These are phyloP conservation scores for Drosophila picticornis DNA, from an alignment of 2,888 invertebrate species.

Conservation along the genomic window DNA sequence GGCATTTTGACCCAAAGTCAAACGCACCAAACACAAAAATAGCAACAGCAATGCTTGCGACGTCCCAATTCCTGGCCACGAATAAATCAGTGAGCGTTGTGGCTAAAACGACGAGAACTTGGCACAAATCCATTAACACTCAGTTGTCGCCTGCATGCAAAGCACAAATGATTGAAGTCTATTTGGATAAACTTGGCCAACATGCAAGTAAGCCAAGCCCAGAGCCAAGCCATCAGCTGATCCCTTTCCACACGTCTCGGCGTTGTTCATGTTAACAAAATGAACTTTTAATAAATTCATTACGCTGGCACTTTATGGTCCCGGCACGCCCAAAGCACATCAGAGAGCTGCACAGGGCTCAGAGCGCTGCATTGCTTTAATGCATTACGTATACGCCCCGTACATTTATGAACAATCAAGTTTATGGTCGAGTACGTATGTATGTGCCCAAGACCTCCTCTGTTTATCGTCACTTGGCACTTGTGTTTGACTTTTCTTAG, in stretches of 20 bases:
- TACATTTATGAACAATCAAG: slow-evolving; percentile 79
- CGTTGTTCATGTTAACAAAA: slow-evolving; percentile 53
- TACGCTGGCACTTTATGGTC: slow-evolving; percentile 66
- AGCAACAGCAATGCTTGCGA: slow-evolving; percentile 32
- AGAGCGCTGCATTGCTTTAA: slow-evolving; percentile 64
- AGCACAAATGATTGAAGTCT: slow-evolving; percentile 61
- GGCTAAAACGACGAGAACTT: slow-evolving; percentile 64
- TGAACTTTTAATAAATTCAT: slow-evolving; percentile 79
- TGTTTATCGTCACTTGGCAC: slow-evolving; percentile 69
- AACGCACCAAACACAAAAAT: slow-evolving; percentile 46
- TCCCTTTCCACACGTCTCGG: neutral
- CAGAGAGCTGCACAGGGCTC: slow-evolving; percentile 15
- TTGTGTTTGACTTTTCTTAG: slow-evolving; percentile 69
- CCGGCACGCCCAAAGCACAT: slow-evolving; percentile 26
- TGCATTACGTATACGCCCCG: slow-evolving; percentile 81
- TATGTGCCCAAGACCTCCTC: slow-evolving; percentile 23
- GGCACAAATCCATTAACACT: slow-evolving; percentile 81
- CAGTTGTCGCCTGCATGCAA: slow-evolving; percentile 70
- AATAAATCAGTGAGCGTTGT: slow-evolving; percentile 67
- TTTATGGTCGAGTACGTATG: slow-evolving; percentile 52
- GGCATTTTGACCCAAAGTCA: slow-evolving; percentile 64
- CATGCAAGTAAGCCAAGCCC: slow-evolving; percentile 62
- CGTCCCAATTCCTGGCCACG: slow-evolving; percentile 53
- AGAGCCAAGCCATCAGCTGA: slow-evolving; percentile 2
- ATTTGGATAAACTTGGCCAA: slow-evolving; percentile 76